These are phyloP conservation scores for Mylabris phalerata DNA, from an alignment of 1,140 invertebrate genomes.

Conservation along the genomic window DNA sequence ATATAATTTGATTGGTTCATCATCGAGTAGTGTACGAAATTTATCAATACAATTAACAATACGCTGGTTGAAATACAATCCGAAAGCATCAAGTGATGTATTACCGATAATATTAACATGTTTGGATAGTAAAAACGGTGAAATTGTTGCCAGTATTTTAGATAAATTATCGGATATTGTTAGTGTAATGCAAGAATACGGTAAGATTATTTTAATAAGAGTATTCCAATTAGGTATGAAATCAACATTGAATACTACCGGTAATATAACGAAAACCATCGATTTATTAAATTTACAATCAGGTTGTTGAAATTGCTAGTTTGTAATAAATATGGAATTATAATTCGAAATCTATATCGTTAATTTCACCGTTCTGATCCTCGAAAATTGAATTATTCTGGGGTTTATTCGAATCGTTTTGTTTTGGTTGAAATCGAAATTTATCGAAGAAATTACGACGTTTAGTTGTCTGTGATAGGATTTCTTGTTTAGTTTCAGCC, in stretches of 20 bases:
- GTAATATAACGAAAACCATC: constrained; percentile 73
- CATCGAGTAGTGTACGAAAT: constrained; percentile 55
- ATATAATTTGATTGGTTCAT: constrained; percentile 53
- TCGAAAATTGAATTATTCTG: not conserved
- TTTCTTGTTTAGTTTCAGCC: not conserved
- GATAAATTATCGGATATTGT: constrained; percentile 71
- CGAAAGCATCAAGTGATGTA: constrained; percentile 42
- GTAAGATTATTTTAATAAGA: constrained; percentile 65
- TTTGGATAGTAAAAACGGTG: constrained; percentile 68
- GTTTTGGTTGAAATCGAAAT: constrained; percentile 2
- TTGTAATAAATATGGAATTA: not conserved
- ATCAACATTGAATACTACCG: constrained; percentile 68
- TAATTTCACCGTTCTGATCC: not conserved
- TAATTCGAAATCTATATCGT: not conserved
- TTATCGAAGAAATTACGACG: not conserved
- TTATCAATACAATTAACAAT: constrained; percentile 50
- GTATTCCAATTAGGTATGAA: constrained; percentile 77
- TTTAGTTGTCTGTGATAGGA: constrained; percentile 1
- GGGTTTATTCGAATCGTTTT: not conserved
- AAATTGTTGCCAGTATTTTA: constrained; percentile 69
- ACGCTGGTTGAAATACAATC: constrained; percentile 50
- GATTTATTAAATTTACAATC: constrained; percentile 74
- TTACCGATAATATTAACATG: constrained; percentile 72
- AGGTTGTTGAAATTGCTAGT: constrained; percentile 53
- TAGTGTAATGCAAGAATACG: constrained; percentile 60